Conservation (phyloP, 2,888 invertebrate genomes). For the Anticlea derivata region DNA sequence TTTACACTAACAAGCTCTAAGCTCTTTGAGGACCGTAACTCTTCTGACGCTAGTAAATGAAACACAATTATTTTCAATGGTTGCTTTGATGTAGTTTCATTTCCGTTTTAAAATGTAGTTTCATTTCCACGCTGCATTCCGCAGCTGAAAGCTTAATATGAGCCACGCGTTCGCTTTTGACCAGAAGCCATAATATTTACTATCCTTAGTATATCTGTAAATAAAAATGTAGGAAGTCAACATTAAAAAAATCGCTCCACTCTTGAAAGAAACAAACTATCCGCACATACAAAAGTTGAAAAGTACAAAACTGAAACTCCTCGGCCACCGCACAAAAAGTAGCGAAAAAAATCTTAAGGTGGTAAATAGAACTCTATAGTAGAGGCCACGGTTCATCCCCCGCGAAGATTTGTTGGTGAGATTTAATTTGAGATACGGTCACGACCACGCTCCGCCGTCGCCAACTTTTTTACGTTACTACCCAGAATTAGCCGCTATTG, state of each 20-base stretch:
- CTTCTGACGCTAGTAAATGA: background rate
- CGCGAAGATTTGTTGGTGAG: slow-evolving; percentile 78
- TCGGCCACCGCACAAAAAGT: slow-evolving; percentile 5
- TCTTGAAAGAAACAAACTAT: slow-evolving; percentile 9
- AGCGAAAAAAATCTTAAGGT: slow-evolving; percentile 10
- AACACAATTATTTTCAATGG: too few relatives aligned
- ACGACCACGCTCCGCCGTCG: slow-evolving; percentile 67
- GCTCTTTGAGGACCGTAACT: background rate
- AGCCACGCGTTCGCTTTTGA: too few relatives aligned
- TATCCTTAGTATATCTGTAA: too few relatives aligned
- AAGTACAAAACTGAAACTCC: slow-evolving; percentile 11
- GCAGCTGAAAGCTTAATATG: too few relatives aligned
- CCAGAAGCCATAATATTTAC: too few relatives aligned
- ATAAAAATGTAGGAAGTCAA: background rate
- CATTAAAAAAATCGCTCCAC: background rate
- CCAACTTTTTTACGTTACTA: slow-evolving; percentile 66
- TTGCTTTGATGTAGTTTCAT: too few relatives aligned
- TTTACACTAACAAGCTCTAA: background rate
- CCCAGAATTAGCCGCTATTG: slow-evolving; percentile 65
- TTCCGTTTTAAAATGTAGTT: too few relatives aligned
- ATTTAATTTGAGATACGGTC: slow-evolving; percentile 82
- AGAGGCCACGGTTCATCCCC: slow-evolving; percentile 61
- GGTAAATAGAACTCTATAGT: slow-evolving; percentile 41
- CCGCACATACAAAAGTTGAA: slow-evolving; percentile 3
- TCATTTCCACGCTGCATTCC: too few relatives aligned